Conservation (phyloP, 2,797 vertebrate genomes). For the Falco cherrug region DNA sequence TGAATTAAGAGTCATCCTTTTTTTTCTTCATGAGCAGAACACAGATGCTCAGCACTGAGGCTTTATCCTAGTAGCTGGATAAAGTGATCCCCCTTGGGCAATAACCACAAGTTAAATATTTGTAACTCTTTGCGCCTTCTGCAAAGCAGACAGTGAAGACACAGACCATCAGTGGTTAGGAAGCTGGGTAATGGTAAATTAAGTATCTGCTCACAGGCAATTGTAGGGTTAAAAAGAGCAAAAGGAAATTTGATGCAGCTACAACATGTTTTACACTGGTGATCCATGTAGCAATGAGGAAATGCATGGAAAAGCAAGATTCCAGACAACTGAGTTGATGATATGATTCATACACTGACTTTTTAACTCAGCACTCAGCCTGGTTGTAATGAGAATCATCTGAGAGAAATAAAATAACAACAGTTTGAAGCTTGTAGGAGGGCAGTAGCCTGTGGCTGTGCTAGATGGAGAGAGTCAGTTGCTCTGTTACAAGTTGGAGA, state of each 20-base stretch:
- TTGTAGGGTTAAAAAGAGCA: conserved; percentile 15
- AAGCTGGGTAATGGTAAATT: background rate
- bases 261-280: background rate
- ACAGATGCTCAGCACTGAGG: background rate
- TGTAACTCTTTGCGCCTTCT: background rate
- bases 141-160: background rate
- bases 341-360: conserved; percentile 4
- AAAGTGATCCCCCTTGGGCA: background rate
- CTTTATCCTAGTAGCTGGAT: background rate
- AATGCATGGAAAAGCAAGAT: conserved; percentile 26
- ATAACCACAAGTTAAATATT: background rate
- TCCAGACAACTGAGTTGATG: background rate
- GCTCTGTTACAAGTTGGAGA: background rate
- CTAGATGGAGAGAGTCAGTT: background rate
- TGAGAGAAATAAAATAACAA: conserved; percentile 4
- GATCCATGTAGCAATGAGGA: background rate
- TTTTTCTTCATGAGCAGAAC: background rate
- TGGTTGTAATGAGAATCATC: conserved; percentile 36
- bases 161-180: background rate
- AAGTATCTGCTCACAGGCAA: background rate
- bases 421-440: conserved; percentile 1
- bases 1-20: background rate
- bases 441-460: background rate
- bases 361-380: background rate
- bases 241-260: background rate